Base-by-base conservation (phyloP, 2,113 vertebrate species). In the Pungitius pungitius region DNA sequence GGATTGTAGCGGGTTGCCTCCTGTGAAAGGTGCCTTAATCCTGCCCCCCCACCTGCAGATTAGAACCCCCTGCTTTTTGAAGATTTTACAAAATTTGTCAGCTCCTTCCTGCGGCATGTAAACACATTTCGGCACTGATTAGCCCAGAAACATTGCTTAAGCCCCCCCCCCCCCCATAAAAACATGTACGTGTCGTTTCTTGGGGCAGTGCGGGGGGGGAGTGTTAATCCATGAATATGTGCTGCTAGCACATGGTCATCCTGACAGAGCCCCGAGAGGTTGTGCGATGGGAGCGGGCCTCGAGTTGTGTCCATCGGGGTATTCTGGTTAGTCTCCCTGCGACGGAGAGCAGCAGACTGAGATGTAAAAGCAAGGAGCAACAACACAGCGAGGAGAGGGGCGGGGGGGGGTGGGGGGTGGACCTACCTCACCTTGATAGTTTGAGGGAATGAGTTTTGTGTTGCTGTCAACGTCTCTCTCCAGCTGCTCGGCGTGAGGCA, bases 31-130 rank as follows among this genome's bases (percentile, higher is more conserved):
- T 78, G 69, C 62, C 61, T 72, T 90, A 91, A 91, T 92, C 88
- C 81, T 77, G 75, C 85, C 84, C 82, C 30, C 78, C 42, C 75
- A 67, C 56, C 49, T 63, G 77, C 60, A 84, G 79, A 87, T 89
- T 85, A 90, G 72, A 77, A 78, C 45, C 56, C 15, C 35, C 30
- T 74, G 69, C 77, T 58, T 81, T 91, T 90, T 83, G 75, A 88
- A 89, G 90, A 91, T 84, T 80, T 90, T 73, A 66, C 74, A 84
- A 73, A 80, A 63, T 87, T 65, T 86, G 85, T 84, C 71, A 73
- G 61, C 75, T 77, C 58, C 51, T 72, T 83, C 69, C 73, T 47
- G 51, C 18, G 58, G 80, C 86, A 63, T 78, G 87, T 87, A 86
- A 87, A 88, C 86, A 88, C 85, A 80, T 85, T 78, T 87, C 74